Percentiles rank a stretch among this genome's conserved stretches.
phyloP scores from a whole-genome alignment of 2,113 vertebrate species.

The Syngnathus typhle region DNA sequence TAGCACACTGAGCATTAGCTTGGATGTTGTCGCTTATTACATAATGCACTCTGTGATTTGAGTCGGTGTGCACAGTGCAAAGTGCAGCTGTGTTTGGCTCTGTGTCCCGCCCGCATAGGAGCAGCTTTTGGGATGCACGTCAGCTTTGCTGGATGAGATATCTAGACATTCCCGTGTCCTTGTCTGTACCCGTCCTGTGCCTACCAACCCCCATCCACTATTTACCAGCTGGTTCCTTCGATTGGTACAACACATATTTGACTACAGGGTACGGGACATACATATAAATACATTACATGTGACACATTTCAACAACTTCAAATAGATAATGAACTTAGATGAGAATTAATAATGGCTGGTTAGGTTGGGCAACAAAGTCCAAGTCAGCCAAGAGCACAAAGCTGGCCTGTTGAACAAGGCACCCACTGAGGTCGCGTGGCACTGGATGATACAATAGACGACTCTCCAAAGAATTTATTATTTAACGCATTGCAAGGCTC shows the following conservation, averaged over 20 bases:
- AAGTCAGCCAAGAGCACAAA: constrained; percentile 52
- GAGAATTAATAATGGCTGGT: constrained; percentile 9
- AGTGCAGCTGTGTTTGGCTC: constrained; percentile 41
- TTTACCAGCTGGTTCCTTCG: constrained; percentile 68
- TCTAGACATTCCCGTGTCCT: constrained; percentile 3
- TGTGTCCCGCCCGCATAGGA: constrained; percentile 54
- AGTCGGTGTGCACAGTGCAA: constrained; percentile 26
- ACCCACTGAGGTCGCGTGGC: constrained; percentile 38
- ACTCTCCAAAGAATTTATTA: constrained; percentile 12
- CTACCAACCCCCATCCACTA: not conserved
- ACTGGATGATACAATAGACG: constrained; percentile 10
- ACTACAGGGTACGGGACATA: constrained; percentile 19
- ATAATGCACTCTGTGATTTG: constrained; percentile 52
- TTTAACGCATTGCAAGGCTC: no score
- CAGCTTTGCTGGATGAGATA: constrained; percentile 24
- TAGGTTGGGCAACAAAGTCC: constrained; percentile 51
- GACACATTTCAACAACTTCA: not conserved
- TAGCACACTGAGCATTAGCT: constrained; percentile 54
- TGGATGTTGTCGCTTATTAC: constrained; percentile 52
- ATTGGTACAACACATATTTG: constrained; percentile 64
- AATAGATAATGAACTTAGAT: not conserved
- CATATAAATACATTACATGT: not conserved
- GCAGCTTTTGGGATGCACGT: constrained; percentile 81
- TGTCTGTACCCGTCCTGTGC: constrained; percentile 41
- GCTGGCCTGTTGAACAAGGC: constrained; percentile 58